Base-by-base conservation (phyloP, 2,888 invertebrate species). In the Pemphredon lugubris region DNA sequence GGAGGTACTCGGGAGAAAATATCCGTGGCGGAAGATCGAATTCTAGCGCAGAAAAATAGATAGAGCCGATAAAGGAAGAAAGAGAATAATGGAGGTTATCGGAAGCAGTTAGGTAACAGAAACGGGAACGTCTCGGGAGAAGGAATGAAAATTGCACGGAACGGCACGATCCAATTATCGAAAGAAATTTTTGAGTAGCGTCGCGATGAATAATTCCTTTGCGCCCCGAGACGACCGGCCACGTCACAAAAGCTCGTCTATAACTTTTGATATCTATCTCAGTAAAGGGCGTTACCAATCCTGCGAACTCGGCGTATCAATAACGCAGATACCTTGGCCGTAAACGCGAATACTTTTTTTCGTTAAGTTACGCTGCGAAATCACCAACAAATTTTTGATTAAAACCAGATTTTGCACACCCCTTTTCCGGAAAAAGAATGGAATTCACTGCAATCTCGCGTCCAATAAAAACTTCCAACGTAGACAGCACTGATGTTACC, bases 1-100 rank as follows among this genome's bases (percentile, higher is more conserved):
- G 26, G 18, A 21, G 32, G 16, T 45, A 16, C 11, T 23, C 14
- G 37, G 51, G 42, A 37, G 73, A 45, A 60, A 65, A 60, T 55
- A 59, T 55, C 59, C 48, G 51, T 40, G 61, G 48, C 37, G 51
- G 45, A 60, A 67, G 60, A 73, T 73, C 45, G 73, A 67, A 48
- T 37, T 60, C 48, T 47, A 34, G 44, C 57, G 32, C 14, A 58
- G 70, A 64, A 55, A 73, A 60, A 61, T 64, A 61, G 73, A 76
- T 48, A 39, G 58, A 64, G 48, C 51, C 51, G 51, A 66, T 39
- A 48, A 48, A 39, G 37, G 21, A 16, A 21, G 50, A 37, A 26
- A n/a, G 55, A 60, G 50, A 57, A 61, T 39, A 67, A 48, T 63
- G 53, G 58, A 30, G 55, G 70, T 64, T 73, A 67, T 67, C 54